A percentile compares a stretch with the other conserved stretches of the same genome.
phyloP scores from a whole-genome alignment of 2,113 vertebrate genomes.

The Clinocottus analis region DNA sequence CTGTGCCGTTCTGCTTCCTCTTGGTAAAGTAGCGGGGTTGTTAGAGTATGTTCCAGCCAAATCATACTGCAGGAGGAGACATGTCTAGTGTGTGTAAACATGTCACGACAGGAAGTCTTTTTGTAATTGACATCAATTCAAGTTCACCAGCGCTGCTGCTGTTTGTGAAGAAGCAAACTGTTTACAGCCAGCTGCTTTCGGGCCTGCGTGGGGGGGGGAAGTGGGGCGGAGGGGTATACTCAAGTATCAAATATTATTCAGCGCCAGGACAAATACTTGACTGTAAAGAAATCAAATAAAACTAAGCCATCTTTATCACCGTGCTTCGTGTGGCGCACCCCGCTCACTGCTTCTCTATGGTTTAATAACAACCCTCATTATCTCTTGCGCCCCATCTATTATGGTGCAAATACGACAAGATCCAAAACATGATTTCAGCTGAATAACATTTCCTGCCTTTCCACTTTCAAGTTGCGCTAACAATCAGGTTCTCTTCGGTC shows the following conservation, averaged over 20 bases:
- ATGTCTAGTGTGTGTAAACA: conserved; percentile 8
- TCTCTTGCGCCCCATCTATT: conserved; percentile 15
- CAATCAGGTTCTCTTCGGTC: neutral
- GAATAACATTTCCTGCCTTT: conserved; percentile 1
- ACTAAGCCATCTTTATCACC: neutral
- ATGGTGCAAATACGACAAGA: conserved; percentile 12
- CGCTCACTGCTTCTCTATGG: conserved; percentile 24
- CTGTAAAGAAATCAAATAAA: neutral
- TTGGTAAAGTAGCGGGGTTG: neutral
- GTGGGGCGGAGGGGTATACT: no score
- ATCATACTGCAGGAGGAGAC: neutral
- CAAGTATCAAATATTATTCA: neutral
- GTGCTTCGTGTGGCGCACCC: conserved; percentile 21
- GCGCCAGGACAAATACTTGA: neutral
- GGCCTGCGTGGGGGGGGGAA: neutral
- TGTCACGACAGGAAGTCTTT: conserved; percentile 6
- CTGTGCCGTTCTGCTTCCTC: neutral
- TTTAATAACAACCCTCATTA: conserved; percentile 42
- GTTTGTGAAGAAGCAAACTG: neutral
- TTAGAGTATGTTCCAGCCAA: neutral
- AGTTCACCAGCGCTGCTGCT: conserved; percentile 16
- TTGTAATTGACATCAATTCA: conserved; percentile 4
- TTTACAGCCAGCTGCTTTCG: neutral
- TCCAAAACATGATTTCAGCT: conserved; percentile 12
- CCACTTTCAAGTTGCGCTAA: neutral